phyloP scores from a whole-genome alignment of 2,113 vertebrate species.

The Nesogale talazaci region DNA sequence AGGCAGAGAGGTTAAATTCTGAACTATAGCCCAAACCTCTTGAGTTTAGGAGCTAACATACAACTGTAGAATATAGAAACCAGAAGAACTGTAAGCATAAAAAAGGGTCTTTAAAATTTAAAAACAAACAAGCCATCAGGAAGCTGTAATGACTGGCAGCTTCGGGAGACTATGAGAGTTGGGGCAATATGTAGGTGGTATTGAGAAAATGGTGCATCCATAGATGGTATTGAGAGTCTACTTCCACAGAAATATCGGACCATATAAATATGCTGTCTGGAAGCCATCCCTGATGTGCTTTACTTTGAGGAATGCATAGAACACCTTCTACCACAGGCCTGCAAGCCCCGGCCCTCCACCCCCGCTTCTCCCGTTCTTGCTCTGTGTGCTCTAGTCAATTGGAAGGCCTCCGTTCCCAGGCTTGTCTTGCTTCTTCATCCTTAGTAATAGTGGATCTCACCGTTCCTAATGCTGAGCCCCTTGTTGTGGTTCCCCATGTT shows the following conservation, averaged over 20 bases:
- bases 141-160: background rate
- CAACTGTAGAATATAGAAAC: background rate
- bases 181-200: background rate
- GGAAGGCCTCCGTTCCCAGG: background rate
- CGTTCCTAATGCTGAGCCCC: no score
- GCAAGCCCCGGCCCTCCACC: background rate
- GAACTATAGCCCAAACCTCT: constrained; percentile 2
- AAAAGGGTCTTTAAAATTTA: no score
- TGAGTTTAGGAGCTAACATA: background rate
- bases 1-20: constrained; percentile 3
- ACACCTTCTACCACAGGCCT: background rate
- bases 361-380: background rate
- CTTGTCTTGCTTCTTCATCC: background rate
- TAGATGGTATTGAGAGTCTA: background rate
- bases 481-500: no score
- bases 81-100: background rate
- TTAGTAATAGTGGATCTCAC: no score
- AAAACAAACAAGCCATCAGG: background rate
- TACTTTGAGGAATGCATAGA: background rate
- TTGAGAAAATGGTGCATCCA: no score
- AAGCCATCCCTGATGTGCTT: background rate
- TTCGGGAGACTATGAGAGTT: constrained; percentile 19
- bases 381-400: background rate
- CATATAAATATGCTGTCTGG: constrained; percentile 12
- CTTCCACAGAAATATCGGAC: background rate